Percentiles rank a stretch among this genome's conserved stretches.
phyloP scores from a whole-genome alignment of 2,113 vertebrate species.

The Phocoena phocoena region DNA sequence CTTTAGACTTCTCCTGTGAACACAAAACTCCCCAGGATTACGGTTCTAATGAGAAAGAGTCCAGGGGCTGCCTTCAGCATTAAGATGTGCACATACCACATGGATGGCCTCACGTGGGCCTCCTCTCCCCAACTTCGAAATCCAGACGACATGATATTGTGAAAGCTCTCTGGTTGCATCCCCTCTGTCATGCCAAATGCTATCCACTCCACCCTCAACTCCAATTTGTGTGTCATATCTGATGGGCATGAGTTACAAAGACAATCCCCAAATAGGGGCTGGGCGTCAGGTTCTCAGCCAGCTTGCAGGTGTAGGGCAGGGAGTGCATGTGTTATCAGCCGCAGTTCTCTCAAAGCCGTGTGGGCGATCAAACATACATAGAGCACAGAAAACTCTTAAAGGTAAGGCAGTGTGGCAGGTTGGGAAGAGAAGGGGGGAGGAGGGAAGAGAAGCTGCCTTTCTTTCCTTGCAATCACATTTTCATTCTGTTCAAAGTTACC shows the following conservation, averaged over 20 bases:
- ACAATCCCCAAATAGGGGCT: background rate
- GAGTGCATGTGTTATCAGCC: background rate
- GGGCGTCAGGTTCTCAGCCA: conserved; percentile 35
- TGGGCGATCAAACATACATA: conserved; percentile 19
- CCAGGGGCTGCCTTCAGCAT: background rate
- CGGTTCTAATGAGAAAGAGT: background rate
- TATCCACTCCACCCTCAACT: background rate
- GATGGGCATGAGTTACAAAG: conserved; percentile 65
- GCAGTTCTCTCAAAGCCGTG: conserved; percentile 17
- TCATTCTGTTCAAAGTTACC: conserved; percentile 19
- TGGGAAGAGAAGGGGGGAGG: background rate
- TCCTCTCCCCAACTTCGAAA: background rate
- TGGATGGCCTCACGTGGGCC: background rate
- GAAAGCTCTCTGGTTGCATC: conserved; percentile 21
- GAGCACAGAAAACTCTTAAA: conserved; percentile 33
- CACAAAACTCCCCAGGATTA: background rate
- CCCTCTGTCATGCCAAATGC: background rate
- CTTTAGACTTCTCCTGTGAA: background rate
- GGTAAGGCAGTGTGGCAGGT: background rate
- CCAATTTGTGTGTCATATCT: conserved; percentile 39
- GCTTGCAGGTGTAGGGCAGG: conserved; percentile 62
- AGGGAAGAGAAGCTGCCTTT: background rate
- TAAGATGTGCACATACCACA: background rate
- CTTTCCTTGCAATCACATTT: background rate
- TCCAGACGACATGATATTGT: background rate